Evolutionary conservation across 2,113 vertebrate species (phyloP), one percentile per base, ranked within the genome.

Genomic region (Marmota monax): DNA sequence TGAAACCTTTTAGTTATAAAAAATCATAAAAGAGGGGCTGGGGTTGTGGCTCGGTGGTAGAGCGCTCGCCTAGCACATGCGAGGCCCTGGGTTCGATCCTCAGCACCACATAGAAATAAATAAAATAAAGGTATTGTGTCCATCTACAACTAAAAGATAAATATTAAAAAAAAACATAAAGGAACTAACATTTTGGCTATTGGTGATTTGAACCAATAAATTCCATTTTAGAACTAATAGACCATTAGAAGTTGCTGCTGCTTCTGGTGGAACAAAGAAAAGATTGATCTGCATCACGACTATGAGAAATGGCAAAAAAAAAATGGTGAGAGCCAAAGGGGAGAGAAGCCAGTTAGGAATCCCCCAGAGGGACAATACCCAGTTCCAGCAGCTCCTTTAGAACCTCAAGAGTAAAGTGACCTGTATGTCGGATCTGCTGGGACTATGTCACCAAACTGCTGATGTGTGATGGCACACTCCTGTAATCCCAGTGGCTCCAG

Each of bases 241-340:
- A 7, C 16, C n/a, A 42, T 37, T 80, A 39, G 39, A 63, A 95
- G 79, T 51, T 51, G 39, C 48, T 78, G 13, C 11, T 82, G 93
- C n/a, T 88, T 79, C 82, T 53, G 42, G 32, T 82, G 45, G 76
- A 97, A 32, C 58, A 93, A 80, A 77, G 76, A 82, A 69, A 96
- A 84, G 90, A 78, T 42, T 23, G 27, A 13, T 67, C 20, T 86
- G 27, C 61, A 6, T 89, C 34, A 61, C 86, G 53, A 93, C 70
- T 76, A 13, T 78, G 92, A 77, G 13, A 70, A 74, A 37, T 70
- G 37, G 42, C 39, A 63, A 42, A 65, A 82, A 58, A 56, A 58
- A 58, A 58, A 7, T 6, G 1, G 45, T 77, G n/a, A 93, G 56
- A 85, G 70, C 63, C 17, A 51, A 37, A 83, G 63, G 20, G n/a